Conservation (phyloP, 64 coral and sea anemone genomes). For the Dendrophyllia cribrosa region DNA sequence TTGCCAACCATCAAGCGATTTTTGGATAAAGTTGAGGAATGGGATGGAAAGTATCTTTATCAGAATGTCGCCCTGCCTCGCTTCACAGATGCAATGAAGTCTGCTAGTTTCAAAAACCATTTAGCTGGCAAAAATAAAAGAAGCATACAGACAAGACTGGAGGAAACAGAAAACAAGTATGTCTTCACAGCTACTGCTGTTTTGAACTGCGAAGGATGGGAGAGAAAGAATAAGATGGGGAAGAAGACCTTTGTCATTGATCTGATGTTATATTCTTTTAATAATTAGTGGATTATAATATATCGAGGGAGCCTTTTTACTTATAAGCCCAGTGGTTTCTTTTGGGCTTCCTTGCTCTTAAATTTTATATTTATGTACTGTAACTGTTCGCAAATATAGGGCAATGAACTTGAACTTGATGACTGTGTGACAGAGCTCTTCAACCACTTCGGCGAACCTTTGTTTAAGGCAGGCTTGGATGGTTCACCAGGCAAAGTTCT, state of each 20-base stretch:
- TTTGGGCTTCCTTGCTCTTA: too few relatives aligned
- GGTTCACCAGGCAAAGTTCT: constrained; percentile 28
- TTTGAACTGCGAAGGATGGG: constrained; percentile 74
- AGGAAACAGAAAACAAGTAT: constrained; percentile 63
- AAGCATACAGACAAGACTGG: constrained; percentile 73
- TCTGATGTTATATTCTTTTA: too few relatives aligned
- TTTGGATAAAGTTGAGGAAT: constrained; percentile 51
- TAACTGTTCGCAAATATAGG: too few relatives aligned
- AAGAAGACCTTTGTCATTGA: too few relatives aligned
- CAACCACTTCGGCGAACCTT: constrained; percentile 74
- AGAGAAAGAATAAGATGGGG: constrained; percentile 64
- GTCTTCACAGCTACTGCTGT: constrained; percentile 49
- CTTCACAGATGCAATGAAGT: constrained; percentile 65
- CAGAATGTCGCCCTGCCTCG: constrained; percentile 50
- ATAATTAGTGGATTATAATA: too few relatives aligned
- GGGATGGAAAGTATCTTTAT: constrained; percentile 7
- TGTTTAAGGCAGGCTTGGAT: constrained; percentile 71
- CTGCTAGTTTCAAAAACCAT: constrained; percentile 22
- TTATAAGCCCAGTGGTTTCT: too few relatives aligned
- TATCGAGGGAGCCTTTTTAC: too few relatives aligned
- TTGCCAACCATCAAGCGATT: constrained; percentile 54
- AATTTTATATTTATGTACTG: too few relatives aligned
- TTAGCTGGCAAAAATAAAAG: constrained; percentile 53
- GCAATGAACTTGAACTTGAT: constrained; percentile 75
- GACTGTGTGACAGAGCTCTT: constrained; percentile 47